phyloP scores from a whole-genome alignment of 2,113 vertebrate genomes.

The Salminus brasiliensis region DNA sequence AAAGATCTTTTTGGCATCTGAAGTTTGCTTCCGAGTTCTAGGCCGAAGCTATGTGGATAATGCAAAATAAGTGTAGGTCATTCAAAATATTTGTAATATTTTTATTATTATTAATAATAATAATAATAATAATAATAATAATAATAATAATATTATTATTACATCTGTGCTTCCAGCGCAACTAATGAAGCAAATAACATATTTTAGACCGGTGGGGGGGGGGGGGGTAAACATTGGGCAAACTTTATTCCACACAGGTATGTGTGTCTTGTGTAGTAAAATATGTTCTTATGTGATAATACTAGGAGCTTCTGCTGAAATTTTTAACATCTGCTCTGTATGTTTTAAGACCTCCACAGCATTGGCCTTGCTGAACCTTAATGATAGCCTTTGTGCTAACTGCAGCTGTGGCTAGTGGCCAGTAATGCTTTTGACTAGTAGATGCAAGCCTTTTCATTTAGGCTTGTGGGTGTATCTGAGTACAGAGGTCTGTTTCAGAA shows the following conservation, averaged over 20 bases:
- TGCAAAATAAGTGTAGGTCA: too few relatives aligned
- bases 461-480: conserved; percentile 11
- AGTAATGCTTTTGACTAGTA: conserved; percentile 1
- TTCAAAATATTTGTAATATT: too few relatives aligned
- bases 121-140: too few relatives aligned
- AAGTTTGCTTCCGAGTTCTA: too few relatives aligned
- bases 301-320: not conserved
- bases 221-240: too few relatives aligned
- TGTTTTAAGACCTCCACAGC: not conserved
- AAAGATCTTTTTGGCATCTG: too few relatives aligned
- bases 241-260: not conserved
- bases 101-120: too few relatives aligned
- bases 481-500: not conserved
- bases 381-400: conserved; percentile 9
- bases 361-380: not conserved
- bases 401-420: conserved; percentile 7
- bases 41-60: too few relatives aligned
- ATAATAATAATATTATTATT: too few relatives aligned
- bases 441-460: conserved; percentile 21
- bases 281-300: not conserved
- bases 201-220: too few relatives aligned
- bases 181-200: too few relatives aligned
- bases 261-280: not conserved
- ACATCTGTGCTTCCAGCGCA: too few relatives aligned
- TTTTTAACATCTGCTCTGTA: conserved; percentile 19